These are phyloP conservation scores for Drosophila phalerata DNA, from an alignment of 2,888 invertebrate species.

Conservation along the genomic window DNA sequence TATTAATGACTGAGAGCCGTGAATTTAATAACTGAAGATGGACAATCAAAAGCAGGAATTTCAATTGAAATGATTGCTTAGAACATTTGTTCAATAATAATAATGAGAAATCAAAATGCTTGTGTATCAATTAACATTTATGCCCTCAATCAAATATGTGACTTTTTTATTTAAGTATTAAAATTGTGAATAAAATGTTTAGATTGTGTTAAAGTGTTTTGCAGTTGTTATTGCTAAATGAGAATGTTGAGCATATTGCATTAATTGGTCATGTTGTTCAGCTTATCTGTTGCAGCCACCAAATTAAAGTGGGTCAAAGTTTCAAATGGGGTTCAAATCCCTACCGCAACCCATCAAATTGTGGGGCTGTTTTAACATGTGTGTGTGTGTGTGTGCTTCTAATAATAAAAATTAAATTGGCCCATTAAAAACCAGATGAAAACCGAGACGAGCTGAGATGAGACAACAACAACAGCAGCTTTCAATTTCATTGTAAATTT, in stretches of 20 bases:
- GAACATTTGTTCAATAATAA: constrained; percentile 15
- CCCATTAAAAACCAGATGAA: constrained; percentile 33
- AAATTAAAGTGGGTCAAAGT: constrained; percentile 64
- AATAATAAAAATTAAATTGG: constrained; percentile 24
- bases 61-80: constrained; percentile 13
- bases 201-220: constrained; percentile 18
- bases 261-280: constrained; percentile 43
- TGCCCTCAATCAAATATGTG: constrained; percentile 22
- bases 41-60: constrained; percentile 1
- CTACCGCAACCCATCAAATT: constrained; percentile 43
- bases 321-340: constrained; percentile 50
- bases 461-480: constrained; percentile 8
- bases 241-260: constrained; percentile 19
- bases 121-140: constrained; percentile 38
- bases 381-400: not conserved
- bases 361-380: constrained; percentile 9
- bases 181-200: constrained; percentile 17
- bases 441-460: constrained; percentile 5
- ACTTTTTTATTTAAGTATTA: not conserved
- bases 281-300: constrained; percentile 50
- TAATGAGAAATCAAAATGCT: constrained; percentile 49
- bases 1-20: not conserved
- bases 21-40: not conserved
- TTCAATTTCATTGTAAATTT: constrained; percentile 40
- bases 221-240: constrained; percentile 11